These are phyloP conservation scores for Zootoca vivipara DNA, from an alignment of 2,113 vertebrate genomes.

Conservation along the genomic window DNA sequence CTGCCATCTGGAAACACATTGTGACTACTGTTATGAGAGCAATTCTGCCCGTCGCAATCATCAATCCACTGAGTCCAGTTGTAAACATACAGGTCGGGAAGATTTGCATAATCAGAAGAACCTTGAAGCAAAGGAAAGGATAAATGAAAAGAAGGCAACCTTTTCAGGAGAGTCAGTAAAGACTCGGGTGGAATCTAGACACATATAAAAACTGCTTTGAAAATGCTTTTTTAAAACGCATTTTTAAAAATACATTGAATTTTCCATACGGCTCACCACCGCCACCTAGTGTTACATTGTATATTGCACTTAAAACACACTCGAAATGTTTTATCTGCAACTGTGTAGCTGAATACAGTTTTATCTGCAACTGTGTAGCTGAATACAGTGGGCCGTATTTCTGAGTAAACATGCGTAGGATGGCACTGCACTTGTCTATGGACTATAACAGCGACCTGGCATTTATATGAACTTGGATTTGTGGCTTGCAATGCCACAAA, in stretches of 20 bases:
- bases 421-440: not conserved
- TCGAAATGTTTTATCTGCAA: no score
- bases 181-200: not conserved
- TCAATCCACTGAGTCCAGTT: constrained; percentile 89
- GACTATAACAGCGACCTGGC: not conserved
- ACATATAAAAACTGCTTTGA: no score
- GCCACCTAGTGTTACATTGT: no score
- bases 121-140: constrained; percentile 4
- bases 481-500: not conserved
- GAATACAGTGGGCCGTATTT: not conserved
- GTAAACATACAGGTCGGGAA: constrained; percentile 76
- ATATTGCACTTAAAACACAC: no score
- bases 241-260: no score
- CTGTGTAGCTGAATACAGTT: not conserved
- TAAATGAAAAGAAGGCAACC: not conserved
- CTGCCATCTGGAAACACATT: constrained; percentile 88
- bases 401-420: not conserved
- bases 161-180: not conserved
- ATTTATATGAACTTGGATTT: not conserved
- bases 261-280: no score
- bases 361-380: not conserved
- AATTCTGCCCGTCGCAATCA: constrained; percentile 78
- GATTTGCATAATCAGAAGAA: constrained; percentile 33
- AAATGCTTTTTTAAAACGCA: no score
- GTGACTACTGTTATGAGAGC: constrained; percentile 63